Evolutionary conservation across 2,888 invertebrate genomes (phyloP).

Genomic region (Neoitamus cyanurus): DNA sequence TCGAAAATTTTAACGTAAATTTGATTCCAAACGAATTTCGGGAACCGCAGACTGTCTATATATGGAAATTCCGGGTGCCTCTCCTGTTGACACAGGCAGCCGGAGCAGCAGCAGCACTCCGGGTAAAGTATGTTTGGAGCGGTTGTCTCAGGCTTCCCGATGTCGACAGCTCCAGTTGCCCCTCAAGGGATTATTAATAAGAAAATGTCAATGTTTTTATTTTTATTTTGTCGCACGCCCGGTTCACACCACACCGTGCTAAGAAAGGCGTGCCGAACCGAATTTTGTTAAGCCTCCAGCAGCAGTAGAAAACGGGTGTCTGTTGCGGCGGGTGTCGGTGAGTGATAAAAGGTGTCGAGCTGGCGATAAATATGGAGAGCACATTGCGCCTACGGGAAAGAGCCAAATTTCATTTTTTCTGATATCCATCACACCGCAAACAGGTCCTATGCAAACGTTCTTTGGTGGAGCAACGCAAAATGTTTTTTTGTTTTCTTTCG

Average conservation of each 20-base stretch:
- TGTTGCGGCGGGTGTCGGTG: background rate
- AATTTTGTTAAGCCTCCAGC: background rate
- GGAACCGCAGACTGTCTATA: conserved; percentile 9
- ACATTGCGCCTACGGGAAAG: background rate
- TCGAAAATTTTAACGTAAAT: conserved; percentile 9
- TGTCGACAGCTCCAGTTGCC: background rate
- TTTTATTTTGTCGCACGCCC: background rate
- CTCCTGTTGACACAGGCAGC: background rate
- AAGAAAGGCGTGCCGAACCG: background rate
- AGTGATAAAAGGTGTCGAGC: background rate
- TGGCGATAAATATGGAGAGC: background rate
- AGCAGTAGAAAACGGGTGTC: background rate
- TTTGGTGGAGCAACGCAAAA: background rate
- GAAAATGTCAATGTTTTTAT: background rate
- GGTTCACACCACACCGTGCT: background rate
- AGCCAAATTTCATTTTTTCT: background rate
- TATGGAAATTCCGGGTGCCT: background rate
- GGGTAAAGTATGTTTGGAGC: background rate
- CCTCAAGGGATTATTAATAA: background rate
- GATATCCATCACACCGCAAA: conserved; percentile 1
- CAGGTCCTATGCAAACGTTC: background rate
- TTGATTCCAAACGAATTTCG: background rate
- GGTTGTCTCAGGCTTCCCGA: background rate
- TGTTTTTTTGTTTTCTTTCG: background rate
- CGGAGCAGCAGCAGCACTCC: background rate